Conservation (phyloP, 1,140 invertebrate species). For the Euwallacea fornicatus region DNA sequence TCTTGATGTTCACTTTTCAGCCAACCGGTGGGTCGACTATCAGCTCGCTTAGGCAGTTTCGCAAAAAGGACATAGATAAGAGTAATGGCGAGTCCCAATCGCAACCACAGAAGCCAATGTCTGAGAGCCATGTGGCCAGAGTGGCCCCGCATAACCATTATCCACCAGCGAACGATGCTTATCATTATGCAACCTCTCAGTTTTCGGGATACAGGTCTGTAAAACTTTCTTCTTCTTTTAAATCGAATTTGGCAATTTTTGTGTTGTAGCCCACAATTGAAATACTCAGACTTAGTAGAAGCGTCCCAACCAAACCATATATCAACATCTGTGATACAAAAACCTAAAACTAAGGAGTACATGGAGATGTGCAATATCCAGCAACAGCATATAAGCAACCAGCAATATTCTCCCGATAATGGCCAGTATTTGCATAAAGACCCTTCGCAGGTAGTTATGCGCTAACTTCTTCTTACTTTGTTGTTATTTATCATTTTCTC, state of each 20-base stretch:
- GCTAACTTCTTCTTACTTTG: slow-evolving; percentile 4
- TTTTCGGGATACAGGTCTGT: slow-evolving; percentile 40
- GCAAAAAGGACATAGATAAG: slow-evolving; percentile 49
- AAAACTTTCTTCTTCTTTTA: background rate
- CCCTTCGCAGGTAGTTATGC: slow-evolving; percentile 25
- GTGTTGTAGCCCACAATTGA: slow-evolving; percentile 41
- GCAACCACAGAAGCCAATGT: slow-evolving; percentile 17
- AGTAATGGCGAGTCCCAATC: slow-evolving; percentile 11
- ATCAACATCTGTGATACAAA: slow-evolving; percentile 44
- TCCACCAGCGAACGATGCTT: slow-evolving; percentile 43
- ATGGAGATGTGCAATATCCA: slow-evolving; percentile 49
- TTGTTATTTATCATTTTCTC: background rate
- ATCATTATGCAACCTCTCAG: slow-evolving; percentile 37
- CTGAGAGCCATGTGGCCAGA: slow-evolving; percentile 45
- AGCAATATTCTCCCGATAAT: slow-evolving; percentile 38
- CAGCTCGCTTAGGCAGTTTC: slow-evolving; percentile 50
- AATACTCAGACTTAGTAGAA: slow-evolving; percentile 51
- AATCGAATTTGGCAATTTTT: slow-evolving; percentile 3
- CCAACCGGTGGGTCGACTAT: slow-evolving; percentile 44
- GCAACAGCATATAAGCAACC: slow-evolving; percentile 41
- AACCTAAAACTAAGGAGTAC: slow-evolving; percentile 49
- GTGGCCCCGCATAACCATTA: slow-evolving; percentile 49
- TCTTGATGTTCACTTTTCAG: slow-evolving; percentile 20
- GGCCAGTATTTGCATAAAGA: slow-evolving; percentile 46
- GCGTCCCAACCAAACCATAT: slow-evolving; percentile 42